Evolutionary conservation across 2,888 invertebrate species (phyloP), one percentile per base, ranked within the genome.

Genomic region (Acanthosepion lycidas): DNA sequence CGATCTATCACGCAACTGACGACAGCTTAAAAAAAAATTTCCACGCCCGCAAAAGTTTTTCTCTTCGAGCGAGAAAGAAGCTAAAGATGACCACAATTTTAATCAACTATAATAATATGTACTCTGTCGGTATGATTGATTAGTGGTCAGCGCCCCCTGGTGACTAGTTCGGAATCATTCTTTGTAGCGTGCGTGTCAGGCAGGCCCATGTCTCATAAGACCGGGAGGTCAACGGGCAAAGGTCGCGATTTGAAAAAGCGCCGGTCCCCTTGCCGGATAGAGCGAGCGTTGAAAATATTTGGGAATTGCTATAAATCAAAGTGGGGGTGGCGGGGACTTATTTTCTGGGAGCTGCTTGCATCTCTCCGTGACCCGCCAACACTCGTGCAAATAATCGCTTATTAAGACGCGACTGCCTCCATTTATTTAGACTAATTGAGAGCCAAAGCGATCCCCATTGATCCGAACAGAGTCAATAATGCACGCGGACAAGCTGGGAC

Each of bases 371-470:
- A 92, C 51, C 92, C 92, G 49, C 51, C 92, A 92, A 92, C 92
- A 92, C 28, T 92, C 49, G 92, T 92, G 92, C 51, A 92, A 92
- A 92, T 92, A 92, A 92, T 92, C 92, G 92, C 51, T 92, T 92
- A 92, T 92, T 92, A 92, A 92, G 92, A 51, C 51, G 28, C 51
- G 92, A 26, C 92, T 92, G 23, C 49, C 51, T 49, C 92, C 92
- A 92, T 92, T 92, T 92, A 92, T 92, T 92, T 92, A 92, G 92
- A 92, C 92, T 92, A 92, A 92, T 92, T 92, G 92, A 92, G 51
- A 92, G 92, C 48, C 92, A 92, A 92, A 49, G 51, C 92, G 48
- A 92, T 92, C 92, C 49, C 48, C 92, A 92, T 92, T 92, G 92
- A 92, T 92, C 92, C 23, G 28, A 92, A 26, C 92, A 92, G 33